Evolutionary conservation across 2,113 vertebrate genomes (phyloP).

Genomic region (Collichthys lucidus): DNA sequence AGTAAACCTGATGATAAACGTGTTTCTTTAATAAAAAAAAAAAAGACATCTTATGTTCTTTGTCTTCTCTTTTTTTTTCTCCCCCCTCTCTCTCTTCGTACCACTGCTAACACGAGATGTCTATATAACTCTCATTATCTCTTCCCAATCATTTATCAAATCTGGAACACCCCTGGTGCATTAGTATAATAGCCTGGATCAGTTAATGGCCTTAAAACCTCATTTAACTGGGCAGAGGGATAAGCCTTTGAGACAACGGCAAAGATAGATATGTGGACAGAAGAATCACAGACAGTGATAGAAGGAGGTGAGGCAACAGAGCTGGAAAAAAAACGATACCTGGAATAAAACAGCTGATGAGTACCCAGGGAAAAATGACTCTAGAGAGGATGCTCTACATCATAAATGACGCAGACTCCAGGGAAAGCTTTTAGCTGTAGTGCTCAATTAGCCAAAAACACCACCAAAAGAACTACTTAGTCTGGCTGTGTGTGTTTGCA

Average conservation of each 20-base stretch:
- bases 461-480: slow-evolving; percentile 60
- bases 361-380: slow-evolving; percentile 3
- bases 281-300: slow-evolving; percentile 29
- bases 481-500: slow-evolving; percentile 48
- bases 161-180: slow-evolving; percentile 67
- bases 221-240: slow-evolving; percentile 64
- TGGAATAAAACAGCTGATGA: slow-evolving; percentile 30
- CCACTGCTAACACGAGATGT: slow-evolving; percentile 42
- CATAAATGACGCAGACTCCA: slow-evolving; percentile 35
- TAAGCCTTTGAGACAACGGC: slow-evolving; percentile 52
- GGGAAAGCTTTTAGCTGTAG: slow-evolving; percentile 70
- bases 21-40: slow-evolving; percentile 26
- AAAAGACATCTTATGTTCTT: slow-evolving; percentile 18
- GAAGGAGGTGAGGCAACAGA: slow-evolving; percentile 11
- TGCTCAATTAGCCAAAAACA: slow-evolving; percentile 72
- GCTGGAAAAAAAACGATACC: slow-evolving; percentile 7
- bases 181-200: slow-evolving; percentile 72
- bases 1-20: slow-evolving; percentile 19
- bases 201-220: slow-evolving; percentile 75
- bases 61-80: slow-evolving; percentile 7
- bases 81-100: background rate
- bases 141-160: slow-evolving; percentile 66
- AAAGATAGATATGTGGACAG: slow-evolving; percentile 49
- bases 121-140: slow-evolving; percentile 64
- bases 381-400: slow-evolving; percentile 18